phyloP scores from a whole-genome alignment of 30 jellyfish, hydroid and myxozoan genomes.

The Aurelia aurita complex sp. Pacific region DNA sequence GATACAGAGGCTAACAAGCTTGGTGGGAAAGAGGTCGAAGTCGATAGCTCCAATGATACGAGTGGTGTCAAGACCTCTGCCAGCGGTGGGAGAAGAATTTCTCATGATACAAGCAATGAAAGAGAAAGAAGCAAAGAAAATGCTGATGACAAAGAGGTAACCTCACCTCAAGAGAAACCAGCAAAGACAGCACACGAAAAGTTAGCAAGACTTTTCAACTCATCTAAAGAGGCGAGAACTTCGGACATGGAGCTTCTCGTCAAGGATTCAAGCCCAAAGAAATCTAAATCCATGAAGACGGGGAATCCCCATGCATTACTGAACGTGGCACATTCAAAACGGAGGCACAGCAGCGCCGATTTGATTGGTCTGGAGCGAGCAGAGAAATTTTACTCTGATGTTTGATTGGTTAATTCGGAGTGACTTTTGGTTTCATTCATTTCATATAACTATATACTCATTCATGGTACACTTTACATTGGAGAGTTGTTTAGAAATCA shows the following conservation, averaged over 20 bases:
- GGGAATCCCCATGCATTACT: not conserved
- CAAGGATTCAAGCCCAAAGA: conserved; percentile 4
- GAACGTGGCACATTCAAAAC: conserved; percentile 1
- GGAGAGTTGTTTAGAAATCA: too few species aligned
- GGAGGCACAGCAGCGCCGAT: conserved; percentile 55
- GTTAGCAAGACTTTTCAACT: too few species aligned
- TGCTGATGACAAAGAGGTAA: too few species aligned
- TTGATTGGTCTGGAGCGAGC: not conserved
- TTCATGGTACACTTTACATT: too few species aligned
- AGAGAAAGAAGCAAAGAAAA: too few species aligned
- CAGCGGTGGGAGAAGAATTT: too few species aligned
- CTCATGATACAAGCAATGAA: too few species aligned
- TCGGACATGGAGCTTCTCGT: not conserved
- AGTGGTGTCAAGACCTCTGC: too few species aligned
- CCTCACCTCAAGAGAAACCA: not conserved
- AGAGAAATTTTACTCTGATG: conserved; percentile 7
- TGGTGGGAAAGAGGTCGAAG: not conserved
- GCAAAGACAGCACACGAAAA: not conserved
- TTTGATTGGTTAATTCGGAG: not conserved
- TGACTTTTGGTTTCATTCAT: too few species aligned
- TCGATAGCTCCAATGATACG: too few species aligned
- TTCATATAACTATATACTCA: too few species aligned
- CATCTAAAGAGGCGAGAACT: too few species aligned
- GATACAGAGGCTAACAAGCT: not conserved
- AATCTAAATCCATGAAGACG: not conserved